phyloP scores from a whole-genome alignment of 2,113 vertebrate genomes.

The Micromys minutus region DNA sequence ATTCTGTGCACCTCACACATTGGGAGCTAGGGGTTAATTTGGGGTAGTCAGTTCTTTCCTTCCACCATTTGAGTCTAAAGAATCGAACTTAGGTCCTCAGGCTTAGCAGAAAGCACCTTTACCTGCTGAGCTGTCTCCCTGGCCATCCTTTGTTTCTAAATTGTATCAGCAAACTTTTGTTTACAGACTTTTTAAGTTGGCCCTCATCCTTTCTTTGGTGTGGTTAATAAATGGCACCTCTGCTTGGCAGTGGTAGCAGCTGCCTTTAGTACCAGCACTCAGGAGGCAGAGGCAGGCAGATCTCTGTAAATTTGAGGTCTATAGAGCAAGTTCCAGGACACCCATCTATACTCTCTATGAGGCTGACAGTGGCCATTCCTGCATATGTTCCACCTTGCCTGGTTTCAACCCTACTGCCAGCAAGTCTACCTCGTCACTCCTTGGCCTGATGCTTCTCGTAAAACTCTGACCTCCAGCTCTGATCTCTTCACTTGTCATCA shows the following conservation, averaged over 20 bases:
- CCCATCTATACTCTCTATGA: neutral
- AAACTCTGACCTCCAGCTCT: neutral
- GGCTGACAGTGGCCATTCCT: fast-evolving
- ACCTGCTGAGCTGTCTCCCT: neutral
- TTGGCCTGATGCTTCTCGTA: neutral
- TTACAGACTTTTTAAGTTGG: neutral
- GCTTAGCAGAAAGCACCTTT: neutral
- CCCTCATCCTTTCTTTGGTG: slow-evolving; percentile 11
- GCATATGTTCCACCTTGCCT: neutral
- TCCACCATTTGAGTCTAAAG: neutral
- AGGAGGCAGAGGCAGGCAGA: neutral
- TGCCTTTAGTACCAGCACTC: neutral
- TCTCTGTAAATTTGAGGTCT: neutral
- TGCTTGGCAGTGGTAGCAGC: neutral
- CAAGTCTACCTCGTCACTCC: neutral
- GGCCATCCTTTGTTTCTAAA: neutral
- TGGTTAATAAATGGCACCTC: slow-evolving; percentile 14
- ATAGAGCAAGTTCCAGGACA: neutral
- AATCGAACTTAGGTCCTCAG: neutral
- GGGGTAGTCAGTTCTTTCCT: neutral
- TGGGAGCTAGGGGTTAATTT: neutral
- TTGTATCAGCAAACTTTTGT: neutral
- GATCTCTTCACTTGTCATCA: neutral
- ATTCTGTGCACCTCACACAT: neutral
- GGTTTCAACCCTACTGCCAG: neutral